phyloP scores from a whole-genome alignment of 2,888 invertebrate genomes.

The Epinotia nisella region DNA sequence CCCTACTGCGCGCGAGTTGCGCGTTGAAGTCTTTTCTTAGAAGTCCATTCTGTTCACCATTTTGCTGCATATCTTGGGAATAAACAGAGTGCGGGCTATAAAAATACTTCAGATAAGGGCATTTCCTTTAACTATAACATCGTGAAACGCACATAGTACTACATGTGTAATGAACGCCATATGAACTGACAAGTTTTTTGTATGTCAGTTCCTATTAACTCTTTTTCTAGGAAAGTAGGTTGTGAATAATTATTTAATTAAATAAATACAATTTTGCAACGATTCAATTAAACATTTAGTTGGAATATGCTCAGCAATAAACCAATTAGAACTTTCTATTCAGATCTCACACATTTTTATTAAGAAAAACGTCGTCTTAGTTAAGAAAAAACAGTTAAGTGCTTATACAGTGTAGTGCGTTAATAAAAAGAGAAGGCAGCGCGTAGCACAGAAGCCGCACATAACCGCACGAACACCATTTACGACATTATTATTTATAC shows the following conservation, averaged over 20 bases:
- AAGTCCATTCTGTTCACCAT: not conserved
- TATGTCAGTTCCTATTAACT: not conserved
- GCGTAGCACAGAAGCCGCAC: constrained; percentile 79
- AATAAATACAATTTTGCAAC: constrained; percentile 9
- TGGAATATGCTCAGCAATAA: constrained; percentile 36
- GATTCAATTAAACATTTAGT: constrained; percentile 16
- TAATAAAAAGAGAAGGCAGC: constrained; percentile 61
- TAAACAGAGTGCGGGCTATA: not conserved
- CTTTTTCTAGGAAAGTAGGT: constrained; percentile 17
- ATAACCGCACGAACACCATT: constrained; percentile 78
- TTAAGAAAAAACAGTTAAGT: constrained; percentile 9
- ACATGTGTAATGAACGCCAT: not conserved
- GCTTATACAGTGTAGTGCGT: constrained; percentile 50
- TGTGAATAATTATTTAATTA: constrained; percentile 13
- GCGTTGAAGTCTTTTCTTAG: constrained; percentile 45
- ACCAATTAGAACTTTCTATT: constrained; percentile 42
- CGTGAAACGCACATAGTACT: not conserved
- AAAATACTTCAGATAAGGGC: not conserved
- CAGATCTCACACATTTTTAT: constrained; percentile 4
- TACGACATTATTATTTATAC: constrained; percentile 81
- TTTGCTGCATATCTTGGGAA: constrained; percentile 7
- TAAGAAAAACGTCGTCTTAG: not conserved
- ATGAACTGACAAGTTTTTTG: not conserved
- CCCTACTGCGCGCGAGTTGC: constrained; percentile 36
- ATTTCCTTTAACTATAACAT: not conserved